Percentiles rank a stretch among this genome's conserved stretches.
phyloP scores from a whole-genome alignment of 2,888 invertebrate species.

The Metopia argyrocephala region DNA sequence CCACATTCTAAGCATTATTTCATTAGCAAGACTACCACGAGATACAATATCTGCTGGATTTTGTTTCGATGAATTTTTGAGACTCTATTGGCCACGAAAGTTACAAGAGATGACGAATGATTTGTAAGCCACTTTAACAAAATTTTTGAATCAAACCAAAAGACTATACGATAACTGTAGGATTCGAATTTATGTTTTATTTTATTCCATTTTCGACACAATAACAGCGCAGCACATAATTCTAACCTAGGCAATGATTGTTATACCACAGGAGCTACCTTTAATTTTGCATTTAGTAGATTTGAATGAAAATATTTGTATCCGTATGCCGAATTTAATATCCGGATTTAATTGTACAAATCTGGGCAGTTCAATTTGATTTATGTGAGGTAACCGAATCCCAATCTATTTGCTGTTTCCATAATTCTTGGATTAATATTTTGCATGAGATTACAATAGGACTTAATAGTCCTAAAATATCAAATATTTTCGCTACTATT shows the following conservation, averaged over 20 bases:
- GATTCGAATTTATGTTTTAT: not conserved
- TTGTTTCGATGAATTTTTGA: too few relatives aligned
- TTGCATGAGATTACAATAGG: constrained; percentile 16
- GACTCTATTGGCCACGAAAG: too few relatives aligned
- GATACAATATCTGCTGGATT: too few relatives aligned
- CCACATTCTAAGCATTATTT: too few relatives aligned
- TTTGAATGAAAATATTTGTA: not conserved
- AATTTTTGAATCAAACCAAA: constrained; percentile 54
- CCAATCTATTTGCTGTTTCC: not conserved
- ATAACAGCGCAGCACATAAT: not conserved
- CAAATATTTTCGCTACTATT: not conserved
- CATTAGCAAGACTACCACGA: too few relatives aligned
- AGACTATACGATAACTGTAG: not conserved
- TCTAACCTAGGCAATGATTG: not conserved
- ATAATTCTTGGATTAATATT: constrained; percentile 1
- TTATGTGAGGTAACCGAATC: not conserved
- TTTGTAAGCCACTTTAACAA: not conserved
- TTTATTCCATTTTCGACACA: constrained; percentile 10
- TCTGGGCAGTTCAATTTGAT: not conserved
- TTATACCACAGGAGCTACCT: not conserved
- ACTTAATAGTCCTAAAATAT: constrained; percentile 4
- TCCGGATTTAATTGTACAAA: not conserved
- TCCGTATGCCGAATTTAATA: not conserved
- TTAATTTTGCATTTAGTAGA: constrained; percentile 1
- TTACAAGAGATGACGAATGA: too few relatives aligned